These are phyloP conservation scores for Ginglymostoma cirratum DNA, from an alignment of 2,113 vertebrate species.

Conservation along the genomic window DNA sequence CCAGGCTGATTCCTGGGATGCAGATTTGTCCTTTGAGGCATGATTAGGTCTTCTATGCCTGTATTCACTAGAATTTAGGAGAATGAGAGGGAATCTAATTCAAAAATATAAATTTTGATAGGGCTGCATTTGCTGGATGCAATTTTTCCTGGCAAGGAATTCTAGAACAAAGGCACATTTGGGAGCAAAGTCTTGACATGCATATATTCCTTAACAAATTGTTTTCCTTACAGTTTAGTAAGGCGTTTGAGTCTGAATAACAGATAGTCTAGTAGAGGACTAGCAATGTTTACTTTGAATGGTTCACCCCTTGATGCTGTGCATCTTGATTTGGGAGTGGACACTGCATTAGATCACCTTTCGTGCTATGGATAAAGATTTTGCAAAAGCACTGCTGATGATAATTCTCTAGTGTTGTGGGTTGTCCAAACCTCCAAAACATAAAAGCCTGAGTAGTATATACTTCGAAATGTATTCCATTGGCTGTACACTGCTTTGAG, in stretches of 20 bases:
- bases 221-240: background rate
- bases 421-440: background rate
- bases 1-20: too few relatives aligned
- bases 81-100: background rate
- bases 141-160: too few relatives aligned
- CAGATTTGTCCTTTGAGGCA: too few relatives aligned
- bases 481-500: background rate
- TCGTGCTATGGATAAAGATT: background rate
- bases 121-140: too few relatives aligned
- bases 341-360: background rate
- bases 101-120: too few relatives aligned
- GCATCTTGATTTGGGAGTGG: background rate
- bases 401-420: background rate
- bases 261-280: too few relatives aligned
- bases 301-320: background rate
- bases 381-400: background rate
- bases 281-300: background rate
- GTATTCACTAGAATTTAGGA: too few relatives aligned
- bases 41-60: too few relatives aligned
- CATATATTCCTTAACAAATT: background rate
- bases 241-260: too few relatives aligned
- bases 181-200: background rate
- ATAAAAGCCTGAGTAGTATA: background rate
- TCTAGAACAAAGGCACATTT: background rate
- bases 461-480: background rate